A percentile compares a stretch with the other conserved stretches of the same genome.
These are phyloP conservation scores for Notodromas monacha DNA, from an alignment of 2,888 invertebrate genomes.

Conservation along the genomic window DNA sequence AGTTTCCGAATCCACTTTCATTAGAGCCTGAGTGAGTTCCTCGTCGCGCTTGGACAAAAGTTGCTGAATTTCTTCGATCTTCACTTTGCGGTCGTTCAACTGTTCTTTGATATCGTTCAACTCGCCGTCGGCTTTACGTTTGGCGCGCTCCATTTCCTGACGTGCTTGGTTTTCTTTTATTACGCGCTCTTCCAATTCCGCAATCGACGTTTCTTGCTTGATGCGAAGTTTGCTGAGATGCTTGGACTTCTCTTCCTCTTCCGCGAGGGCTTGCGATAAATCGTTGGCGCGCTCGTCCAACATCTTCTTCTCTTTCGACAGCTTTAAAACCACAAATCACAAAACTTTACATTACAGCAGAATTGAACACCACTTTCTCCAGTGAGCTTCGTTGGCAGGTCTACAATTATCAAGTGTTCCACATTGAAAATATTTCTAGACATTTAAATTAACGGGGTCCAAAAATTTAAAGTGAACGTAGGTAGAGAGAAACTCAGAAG, in stretches of 20 bases:
- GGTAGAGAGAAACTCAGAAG: too few species aligned
- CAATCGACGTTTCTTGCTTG: conserved; percentile 77
- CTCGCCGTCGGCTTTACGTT: conserved; percentile 35
- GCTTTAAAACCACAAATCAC: conserved; percentile 14
- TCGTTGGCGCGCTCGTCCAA: conserved; percentile 76
- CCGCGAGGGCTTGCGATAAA: conserved; percentile 60
- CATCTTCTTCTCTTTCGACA: conserved; percentile 70
- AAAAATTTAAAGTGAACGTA: too few species aligned
- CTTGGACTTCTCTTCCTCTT: conserved; percentile 91
- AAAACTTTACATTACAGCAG: conserved; percentile 5
- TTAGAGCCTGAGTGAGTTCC: conserved; percentile 52
- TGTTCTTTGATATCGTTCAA: conserved; percentile 60
- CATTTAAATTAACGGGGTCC: too few species aligned
- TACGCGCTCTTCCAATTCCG: conserved; percentile 65
- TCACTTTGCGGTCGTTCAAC: conserved; percentile 44
- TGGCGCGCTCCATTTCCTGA: conserved; percentile 69
- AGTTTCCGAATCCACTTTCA: conserved; percentile 74
- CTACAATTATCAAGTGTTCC: too few species aligned
- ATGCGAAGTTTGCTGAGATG: conserved; percentile 66
- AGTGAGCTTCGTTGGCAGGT: too few species aligned
- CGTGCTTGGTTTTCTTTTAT: conserved; percentile 75
- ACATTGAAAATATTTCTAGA: too few species aligned
- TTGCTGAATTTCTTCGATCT: conserved; percentile 56
- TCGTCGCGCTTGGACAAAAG: conserved; percentile 67
- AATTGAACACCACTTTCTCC: neutral